These are phyloP conservation scores for Thalpophila matura DNA, from an alignment of 2,888 invertebrate genomes.

Conservation along the genomic window DNA sequence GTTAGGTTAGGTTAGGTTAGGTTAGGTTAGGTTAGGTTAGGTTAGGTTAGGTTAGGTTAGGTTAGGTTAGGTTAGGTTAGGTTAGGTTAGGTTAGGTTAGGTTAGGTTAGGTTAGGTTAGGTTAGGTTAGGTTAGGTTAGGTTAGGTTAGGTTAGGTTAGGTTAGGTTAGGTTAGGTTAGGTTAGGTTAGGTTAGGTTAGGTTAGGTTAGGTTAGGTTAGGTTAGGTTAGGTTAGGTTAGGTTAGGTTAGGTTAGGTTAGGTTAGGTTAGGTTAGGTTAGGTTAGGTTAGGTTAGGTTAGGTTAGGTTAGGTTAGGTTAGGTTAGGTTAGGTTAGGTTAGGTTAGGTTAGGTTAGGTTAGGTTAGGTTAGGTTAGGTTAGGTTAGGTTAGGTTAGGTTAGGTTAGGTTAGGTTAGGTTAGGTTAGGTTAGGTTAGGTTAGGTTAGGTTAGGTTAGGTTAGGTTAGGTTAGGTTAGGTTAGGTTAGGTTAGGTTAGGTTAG, in stretches of 20 bases:
- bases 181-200: slow-evolving; percentile 43
- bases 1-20: slow-evolving; percentile 46
- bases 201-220: slow-evolving; percentile 44
- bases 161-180: slow-evolving; percentile 44
- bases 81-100: slow-evolving; percentile 43
- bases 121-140: slow-evolving; percentile 44
- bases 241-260: slow-evolving; percentile 44
- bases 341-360: no score
- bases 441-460: no score
- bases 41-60: slow-evolving; percentile 44
- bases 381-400: no score
- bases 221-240: slow-evolving; percentile 45
- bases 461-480: no score
- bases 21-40: slow-evolving; percentile 47
- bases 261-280: slow-evolving; percentile 43
- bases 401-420: no score
- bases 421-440: no score
- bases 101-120: slow-evolving; percentile 44
- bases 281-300: slow-evolving; percentile 42
- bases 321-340: no score
- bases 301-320: slow-evolving; percentile 18
- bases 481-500: no score
- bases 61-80: slow-evolving; percentile 39
- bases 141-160: slow-evolving; percentile 44
- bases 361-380: no score